Evolutionary conservation across 2,797 vertebrate species (phyloP).

Genomic region (Cirrhinus molitorella): DNA sequence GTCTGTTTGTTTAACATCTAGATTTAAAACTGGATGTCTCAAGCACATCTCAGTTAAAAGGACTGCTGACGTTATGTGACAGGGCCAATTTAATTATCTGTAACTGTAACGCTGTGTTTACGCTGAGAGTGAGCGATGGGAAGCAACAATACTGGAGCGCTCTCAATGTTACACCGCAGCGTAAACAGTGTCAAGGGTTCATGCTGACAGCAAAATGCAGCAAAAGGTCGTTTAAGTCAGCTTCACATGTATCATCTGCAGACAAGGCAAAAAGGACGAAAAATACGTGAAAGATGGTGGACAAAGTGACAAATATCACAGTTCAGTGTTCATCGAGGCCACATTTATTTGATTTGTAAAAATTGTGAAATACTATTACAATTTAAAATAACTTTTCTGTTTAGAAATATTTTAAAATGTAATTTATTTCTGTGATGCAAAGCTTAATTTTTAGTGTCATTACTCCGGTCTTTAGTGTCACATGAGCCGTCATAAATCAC

Average conservation of each 20-base stretch:
- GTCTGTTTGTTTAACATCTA: constrained; percentile 54
- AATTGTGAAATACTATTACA: neutral
- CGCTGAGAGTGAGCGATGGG: neutral
- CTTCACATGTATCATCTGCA: neutral
- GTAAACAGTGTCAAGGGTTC: neutral
- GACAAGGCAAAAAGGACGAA: neutral
- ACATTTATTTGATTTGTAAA: neutral
- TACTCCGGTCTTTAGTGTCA: too few species aligned
- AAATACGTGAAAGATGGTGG: too few species aligned
- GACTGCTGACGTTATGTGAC: neutral
- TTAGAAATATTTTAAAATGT: too few species aligned
- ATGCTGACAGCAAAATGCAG: neutral
- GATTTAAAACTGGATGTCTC: constrained; percentile 50
- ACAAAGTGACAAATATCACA: neutral
- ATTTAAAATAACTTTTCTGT: neutral
- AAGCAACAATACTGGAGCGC: constrained; percentile 7
- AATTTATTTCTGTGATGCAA: too few species aligned
- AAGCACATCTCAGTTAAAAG: constrained; percentile 31
- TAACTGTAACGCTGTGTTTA: constrained; percentile 21
- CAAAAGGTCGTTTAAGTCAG: neutral
- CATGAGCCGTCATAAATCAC: too few species aligned
- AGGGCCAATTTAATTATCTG: constrained; percentile 29
- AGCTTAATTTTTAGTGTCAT: too few species aligned
- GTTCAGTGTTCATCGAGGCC: neutral
- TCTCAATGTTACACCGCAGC: neutral